Base-by-base conservation (phyloP, 2,113 vertebrate species). In the Montifringilla adamsi region DNA sequence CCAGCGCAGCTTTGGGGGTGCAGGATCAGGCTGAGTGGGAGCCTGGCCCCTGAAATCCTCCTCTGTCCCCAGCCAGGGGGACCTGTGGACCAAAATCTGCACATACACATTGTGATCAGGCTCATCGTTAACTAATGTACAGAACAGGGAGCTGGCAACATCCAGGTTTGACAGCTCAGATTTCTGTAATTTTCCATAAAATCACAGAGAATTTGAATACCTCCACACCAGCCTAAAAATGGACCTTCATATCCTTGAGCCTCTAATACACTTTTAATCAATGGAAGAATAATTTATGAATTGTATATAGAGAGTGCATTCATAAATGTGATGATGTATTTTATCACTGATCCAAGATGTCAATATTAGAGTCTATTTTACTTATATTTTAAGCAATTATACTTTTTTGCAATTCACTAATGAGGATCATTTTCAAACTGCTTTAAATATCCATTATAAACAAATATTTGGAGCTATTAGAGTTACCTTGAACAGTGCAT, bases 401-500 rank as follows among this genome's bases (percentile, higher is more conserved):
- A 96, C 95, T 94, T 97, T 97, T 97, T 97, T 97, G 95, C 96
- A 97, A 95, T 84, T 97, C 95, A 96, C 90, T 96, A 59, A 95
- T 96, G 93, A 97, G 94, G 86, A 94, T 96, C 96, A 95, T 97
- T 97, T 97, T 98, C 95, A 93, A 95, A 98, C 97, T 94, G 95
- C 95, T 98, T 98, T 98, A 98, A 98, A 97, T 97, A 97, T 95
- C 96, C 96, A 95, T 96, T 96, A 96, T 90, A 93, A 95, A 97
- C 84, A 95, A 97, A 94, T 96, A 96, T 97, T 97, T 96, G 91
- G 97, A 97, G 84, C 94, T 97, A 94, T 97, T 97, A 90, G 86
- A 96, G 89, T 97, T 97, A 97, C 97, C 97, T 97, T 97, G 97
- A 98, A 97, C 79, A 96, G 98, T 98, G 97, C 97, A 97, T 98